phyloP scores from a whole-genome alignment of 2,113 vertebrate species.

The Zapornia atra region DNA sequence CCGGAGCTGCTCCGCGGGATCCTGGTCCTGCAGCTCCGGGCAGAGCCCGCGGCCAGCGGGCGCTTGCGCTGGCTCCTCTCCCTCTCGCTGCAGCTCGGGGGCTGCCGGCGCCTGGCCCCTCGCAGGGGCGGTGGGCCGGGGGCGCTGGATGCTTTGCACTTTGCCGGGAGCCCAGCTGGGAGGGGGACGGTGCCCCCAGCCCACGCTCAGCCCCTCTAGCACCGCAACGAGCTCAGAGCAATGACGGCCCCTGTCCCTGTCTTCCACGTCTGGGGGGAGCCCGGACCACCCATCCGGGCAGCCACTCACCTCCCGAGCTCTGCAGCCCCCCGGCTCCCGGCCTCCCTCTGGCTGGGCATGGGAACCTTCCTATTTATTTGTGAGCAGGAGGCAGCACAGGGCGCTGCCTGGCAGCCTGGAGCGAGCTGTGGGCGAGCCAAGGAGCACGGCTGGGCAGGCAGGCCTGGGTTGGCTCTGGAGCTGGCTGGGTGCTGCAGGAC shows the following conservation, averaged over 20 bases:
- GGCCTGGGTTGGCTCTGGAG: not conserved
- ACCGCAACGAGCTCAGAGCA: not conserved
- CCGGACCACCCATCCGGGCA: accelerated
- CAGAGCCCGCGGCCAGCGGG: not conserved
- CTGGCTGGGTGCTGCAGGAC: conserved; percentile 4
- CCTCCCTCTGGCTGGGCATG: not conserved
- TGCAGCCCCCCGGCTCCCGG: not conserved
- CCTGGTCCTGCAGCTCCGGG: not conserved
- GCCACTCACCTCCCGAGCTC: accelerated
- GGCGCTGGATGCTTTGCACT: not conserved
- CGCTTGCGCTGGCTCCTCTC: not conserved
- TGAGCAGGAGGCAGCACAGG: accelerated
- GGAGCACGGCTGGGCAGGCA: not conserved
- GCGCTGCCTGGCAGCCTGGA: not conserved
- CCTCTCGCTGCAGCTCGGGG: not conserved
- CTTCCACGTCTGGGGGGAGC: not conserved
- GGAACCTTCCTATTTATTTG: not conserved
- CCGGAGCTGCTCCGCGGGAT: accelerated
- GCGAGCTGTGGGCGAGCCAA: not conserved
- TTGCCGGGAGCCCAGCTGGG: accelerated
- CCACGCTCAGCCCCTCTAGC: accelerated
- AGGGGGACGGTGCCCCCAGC: not conserved
- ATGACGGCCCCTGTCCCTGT: accelerated
- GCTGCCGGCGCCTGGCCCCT: accelerated
- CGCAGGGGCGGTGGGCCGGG: accelerated